A percentile compares a stretch with the other conserved stretches of the same genome.
Conservation (phyloP, 1,140 invertebrate species). For the Cydia strobilella region DNA sequence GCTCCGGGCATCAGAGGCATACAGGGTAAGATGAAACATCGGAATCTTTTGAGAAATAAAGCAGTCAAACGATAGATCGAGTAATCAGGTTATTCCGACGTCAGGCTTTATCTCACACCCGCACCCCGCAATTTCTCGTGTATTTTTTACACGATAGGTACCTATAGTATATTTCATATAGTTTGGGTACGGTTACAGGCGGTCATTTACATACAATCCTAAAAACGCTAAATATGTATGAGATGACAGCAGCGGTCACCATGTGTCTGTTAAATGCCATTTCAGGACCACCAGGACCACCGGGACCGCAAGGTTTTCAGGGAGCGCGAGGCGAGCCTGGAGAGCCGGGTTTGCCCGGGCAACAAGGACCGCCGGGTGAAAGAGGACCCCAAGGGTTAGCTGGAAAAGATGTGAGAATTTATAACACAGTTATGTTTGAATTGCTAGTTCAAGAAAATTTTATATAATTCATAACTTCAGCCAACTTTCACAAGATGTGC, state of each 20-base stretch:
- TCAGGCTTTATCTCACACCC: too few species aligned
- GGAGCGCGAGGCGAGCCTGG: conserved; percentile 87
- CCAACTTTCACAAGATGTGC: too few species aligned
- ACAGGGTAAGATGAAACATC: conserved; percentile 76
- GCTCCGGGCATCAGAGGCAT: conserved; percentile 86
- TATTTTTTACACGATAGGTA: too few species aligned
- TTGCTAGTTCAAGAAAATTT: background rate
- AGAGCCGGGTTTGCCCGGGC: conserved; percentile 86
- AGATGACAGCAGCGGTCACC: too few species aligned
- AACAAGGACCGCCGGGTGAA: conserved; percentile 83
- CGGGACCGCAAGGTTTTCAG: conserved; percentile 90
- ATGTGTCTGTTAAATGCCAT: conserved; percentile 1
- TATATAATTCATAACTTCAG: too few species aligned
- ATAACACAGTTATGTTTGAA: background rate
- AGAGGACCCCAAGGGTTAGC: conserved; percentile 85
- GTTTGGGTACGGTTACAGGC: too few species aligned
- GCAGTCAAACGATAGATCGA: too few species aligned
- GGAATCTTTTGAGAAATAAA: background rate
- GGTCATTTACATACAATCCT: too few species aligned
- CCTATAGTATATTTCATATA: too few species aligned
- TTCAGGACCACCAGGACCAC: conserved; percentile 82
- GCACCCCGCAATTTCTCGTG: too few species aligned
- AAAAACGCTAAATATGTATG: too few species aligned
- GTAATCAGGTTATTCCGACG: too few species aligned
- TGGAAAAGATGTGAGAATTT: conserved; percentile 87